Evolutionary conservation across 2,888 invertebrate genomes (phyloP).

Genomic region (Thyatira batis): DNA sequence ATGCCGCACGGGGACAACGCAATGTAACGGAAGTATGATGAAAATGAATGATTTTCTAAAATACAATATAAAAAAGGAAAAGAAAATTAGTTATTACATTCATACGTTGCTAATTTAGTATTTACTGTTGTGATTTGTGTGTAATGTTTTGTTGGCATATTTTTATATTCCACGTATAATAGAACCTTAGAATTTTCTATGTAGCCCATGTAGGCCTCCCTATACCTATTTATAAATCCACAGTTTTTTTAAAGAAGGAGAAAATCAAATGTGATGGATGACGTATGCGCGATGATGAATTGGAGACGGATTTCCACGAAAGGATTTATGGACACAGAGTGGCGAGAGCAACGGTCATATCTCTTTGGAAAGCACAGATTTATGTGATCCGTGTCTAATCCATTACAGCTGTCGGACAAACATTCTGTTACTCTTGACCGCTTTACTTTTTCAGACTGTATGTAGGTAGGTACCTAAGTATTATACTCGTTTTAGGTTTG

Average conservation of each 20-base stretch:
- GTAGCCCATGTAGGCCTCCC: no score
- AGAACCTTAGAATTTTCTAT: no score
- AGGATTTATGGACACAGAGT: constrained; percentile 6
- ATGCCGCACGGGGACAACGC: background rate
- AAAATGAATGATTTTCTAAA: no score
- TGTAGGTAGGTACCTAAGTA: constrained; percentile 10
- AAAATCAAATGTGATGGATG: constrained; percentile 19
- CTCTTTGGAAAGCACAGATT: background rate
- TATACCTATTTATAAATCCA: no score
- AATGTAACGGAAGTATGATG: background rate
- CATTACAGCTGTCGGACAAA: background rate
- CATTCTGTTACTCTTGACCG: background rate
- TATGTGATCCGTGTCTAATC: background rate
- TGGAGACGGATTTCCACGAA: constrained; percentile 10
- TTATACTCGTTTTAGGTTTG: background rate
- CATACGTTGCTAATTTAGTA: no score
- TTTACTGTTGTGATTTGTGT: no score
- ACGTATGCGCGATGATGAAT: constrained; percentile 22
- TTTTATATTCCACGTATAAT: background rate
- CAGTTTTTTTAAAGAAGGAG: constrained; percentile 11
- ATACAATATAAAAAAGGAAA: no score
- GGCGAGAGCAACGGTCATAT: background rate
- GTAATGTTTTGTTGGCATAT: no score
- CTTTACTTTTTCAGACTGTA: background rate
- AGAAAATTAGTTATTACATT: no score